Evolutionary conservation across 1,140 invertebrate species (phyloP).

Genomic region (Scylla paramamosain): DNA sequence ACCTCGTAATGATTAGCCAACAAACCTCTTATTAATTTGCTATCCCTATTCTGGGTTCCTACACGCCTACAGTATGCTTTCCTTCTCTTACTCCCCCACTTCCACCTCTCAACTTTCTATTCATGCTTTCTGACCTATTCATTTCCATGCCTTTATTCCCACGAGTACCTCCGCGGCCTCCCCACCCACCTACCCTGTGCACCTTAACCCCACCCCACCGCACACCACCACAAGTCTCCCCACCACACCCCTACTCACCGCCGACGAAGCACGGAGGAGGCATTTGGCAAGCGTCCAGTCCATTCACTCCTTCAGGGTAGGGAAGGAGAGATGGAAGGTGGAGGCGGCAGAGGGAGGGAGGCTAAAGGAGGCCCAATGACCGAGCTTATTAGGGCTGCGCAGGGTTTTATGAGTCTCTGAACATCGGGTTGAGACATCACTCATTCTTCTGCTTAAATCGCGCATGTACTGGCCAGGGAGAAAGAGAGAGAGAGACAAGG

Average conservation of each 20-base stretch:
- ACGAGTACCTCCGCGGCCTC: neutral
- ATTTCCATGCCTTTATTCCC: neutral
- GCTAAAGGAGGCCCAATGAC: neutral
- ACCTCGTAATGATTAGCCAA: too few species aligned
- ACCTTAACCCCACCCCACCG: neutral
- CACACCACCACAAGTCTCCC: neutral
- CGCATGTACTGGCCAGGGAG: neutral
- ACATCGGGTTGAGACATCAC: constrained; percentile 43
- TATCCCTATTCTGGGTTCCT: too few species aligned
- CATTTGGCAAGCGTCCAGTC: neutral
- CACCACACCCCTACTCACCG: neutral
- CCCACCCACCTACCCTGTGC: neutral
- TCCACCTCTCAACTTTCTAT: neutral
- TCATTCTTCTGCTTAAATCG: constrained; percentile 59
- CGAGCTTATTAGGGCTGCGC: neutral
- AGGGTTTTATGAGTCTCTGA: constrained; percentile 42
- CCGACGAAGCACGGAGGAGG: neutral
- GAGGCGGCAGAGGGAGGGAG: neutral
- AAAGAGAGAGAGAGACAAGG: neutral
- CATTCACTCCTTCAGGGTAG: neutral
- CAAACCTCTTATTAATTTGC: too few species aligned
- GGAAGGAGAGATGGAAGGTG: neutral
- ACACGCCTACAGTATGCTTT: neutral
- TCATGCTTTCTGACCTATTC: neutral
- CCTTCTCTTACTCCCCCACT: neutral